Conservation (phyloP, 2,797 vertebrate genomes). For the Limosa lapponica region DNA sequence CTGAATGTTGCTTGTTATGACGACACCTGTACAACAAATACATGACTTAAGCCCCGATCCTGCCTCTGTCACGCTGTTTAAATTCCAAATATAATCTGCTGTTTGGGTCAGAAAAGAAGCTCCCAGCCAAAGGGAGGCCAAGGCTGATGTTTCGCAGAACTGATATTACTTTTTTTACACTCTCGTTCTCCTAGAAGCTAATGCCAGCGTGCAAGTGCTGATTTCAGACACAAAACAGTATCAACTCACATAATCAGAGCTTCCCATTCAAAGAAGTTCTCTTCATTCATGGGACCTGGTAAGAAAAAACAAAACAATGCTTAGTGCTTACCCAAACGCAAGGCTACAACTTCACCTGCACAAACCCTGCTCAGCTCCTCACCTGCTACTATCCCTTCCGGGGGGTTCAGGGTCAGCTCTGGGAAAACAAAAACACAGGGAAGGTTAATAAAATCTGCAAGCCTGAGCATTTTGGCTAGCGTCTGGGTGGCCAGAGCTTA, state of each 20-base stretch:
- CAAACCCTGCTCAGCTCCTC: constrained; percentile 45
- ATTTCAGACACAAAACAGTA: not conserved
- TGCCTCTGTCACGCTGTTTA: not conserved
- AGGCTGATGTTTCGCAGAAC: not conserved
- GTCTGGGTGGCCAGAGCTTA: not conserved
- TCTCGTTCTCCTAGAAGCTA: not conserved
- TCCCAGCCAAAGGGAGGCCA: not conserved
- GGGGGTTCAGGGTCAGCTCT: constrained; percentile 97
- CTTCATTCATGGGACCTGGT: constrained; percentile 94
- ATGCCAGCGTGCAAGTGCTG: not conserved
- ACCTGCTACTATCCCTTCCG: constrained; percentile 98
- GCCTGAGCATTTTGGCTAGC: accelerated
- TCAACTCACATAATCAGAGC: constrained; percentile 95
- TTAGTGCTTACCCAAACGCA: not conserved
- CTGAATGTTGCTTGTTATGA: not conserved
- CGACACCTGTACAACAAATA: not conserved
- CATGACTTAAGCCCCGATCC: not conserved
- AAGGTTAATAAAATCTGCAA: not conserved
- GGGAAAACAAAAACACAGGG: constrained; percentile 51
- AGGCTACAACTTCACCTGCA: not conserved
- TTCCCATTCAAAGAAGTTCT: constrained; percentile 99
- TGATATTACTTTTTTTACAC: accelerated
- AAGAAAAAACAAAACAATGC: not conserved
- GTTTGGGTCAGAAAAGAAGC: not conserved
- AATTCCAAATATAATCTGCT: not conserved